Conservation (phyloP, 2,113 vertebrate species). For the Zootoca vivipara region DNA sequence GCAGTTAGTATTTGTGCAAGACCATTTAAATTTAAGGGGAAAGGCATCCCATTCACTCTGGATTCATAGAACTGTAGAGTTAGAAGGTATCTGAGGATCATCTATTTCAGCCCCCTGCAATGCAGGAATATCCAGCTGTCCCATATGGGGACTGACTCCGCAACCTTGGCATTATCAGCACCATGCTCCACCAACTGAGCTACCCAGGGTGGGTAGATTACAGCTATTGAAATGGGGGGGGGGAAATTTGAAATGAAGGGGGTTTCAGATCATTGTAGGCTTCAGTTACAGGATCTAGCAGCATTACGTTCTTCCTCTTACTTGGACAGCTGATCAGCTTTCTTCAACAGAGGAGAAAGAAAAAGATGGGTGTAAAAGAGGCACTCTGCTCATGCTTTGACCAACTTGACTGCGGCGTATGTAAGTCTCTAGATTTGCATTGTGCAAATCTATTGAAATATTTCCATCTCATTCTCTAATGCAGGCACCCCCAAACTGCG, state of each 20-base stretch:
- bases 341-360: background rate
- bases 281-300: background rate
- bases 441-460: background rate
- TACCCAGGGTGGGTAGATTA: too few species aligned
- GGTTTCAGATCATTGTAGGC: background rate
- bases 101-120: too few species aligned
- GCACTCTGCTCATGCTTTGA: background rate
- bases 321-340: background rate
- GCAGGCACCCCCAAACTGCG: too few species aligned
- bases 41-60: background rate
- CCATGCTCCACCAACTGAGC: too few species aligned
- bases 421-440: background rate
- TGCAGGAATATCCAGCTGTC: too few species aligned
- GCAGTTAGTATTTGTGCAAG: background rate
- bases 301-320: background rate
- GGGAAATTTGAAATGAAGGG: background rate
- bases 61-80: background rate
- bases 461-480: background rate
- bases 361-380: background rate
- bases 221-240: background rate
- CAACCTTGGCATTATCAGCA: too few species aligned
- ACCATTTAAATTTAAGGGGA: background rate
- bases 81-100: too few species aligned
- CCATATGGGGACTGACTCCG: too few species aligned
- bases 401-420: background rate